Conservation (phyloP, 1,140 invertebrate genomes). For the Cyclargus thomasi region DNA sequence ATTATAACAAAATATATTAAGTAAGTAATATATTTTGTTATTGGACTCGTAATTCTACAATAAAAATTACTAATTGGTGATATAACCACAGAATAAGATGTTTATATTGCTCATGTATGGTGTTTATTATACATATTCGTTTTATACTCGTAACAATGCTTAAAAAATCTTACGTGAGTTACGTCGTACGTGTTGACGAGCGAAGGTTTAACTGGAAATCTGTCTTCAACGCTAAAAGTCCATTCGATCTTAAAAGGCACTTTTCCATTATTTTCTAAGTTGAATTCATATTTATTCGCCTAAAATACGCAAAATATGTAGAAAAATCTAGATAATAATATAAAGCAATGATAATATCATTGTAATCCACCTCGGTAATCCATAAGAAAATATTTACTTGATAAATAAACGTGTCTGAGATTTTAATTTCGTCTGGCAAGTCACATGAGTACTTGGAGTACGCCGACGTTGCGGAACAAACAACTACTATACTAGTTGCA, state of each 20-base stretch:
- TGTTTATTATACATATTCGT: no score
- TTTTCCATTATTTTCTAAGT: slow-evolving; percentile 49
- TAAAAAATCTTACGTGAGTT: slow-evolving; percentile 25
- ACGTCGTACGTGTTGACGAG: slow-evolving; percentile 38
- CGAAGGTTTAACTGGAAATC: slow-evolving; percentile 43
- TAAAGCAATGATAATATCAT: slow-evolving; percentile 21
- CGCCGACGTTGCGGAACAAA: slow-evolving; percentile 57
- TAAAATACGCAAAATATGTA: slow-evolving; percentile 19
- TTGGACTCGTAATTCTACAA: no score
- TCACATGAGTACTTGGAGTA: slow-evolving; percentile 50
- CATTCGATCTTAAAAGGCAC: slow-evolving; percentile 58
- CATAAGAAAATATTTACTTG: slow-evolving; percentile 36
- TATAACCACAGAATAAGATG: no score
- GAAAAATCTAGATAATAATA: neutral
- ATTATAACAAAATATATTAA: no score
- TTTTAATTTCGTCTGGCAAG: slow-evolving; percentile 41
- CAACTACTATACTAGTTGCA: slow-evolving; percentile 45
- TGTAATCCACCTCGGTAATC: neutral
- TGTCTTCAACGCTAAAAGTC: slow-evolving; percentile 58
- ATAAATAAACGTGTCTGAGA: slow-evolving; percentile 64
- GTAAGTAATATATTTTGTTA: no score
- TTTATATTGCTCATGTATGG: no score
- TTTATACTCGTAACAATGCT: neutral
- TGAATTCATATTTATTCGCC: slow-evolving; percentile 49
- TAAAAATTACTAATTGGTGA: no score